Conservation (phyloP, 2,797 vertebrate genomes). For the Vultur gryphus region DNA sequence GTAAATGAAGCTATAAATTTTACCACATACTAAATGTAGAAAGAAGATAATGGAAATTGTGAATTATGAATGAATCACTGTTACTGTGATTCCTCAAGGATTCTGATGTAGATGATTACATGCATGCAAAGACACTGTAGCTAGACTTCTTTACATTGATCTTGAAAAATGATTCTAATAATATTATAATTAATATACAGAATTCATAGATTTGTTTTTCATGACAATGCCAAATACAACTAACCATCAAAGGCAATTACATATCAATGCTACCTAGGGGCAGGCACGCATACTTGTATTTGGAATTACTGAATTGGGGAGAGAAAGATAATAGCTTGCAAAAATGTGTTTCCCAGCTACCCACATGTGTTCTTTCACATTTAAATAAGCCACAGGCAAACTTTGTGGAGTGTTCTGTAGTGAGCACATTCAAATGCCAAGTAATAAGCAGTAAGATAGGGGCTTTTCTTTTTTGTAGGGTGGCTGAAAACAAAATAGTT, state of each 20-base stretch:
- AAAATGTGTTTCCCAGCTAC: constrained; percentile 29
- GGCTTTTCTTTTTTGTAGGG: neutral
- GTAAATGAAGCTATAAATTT: constrained; percentile 86
- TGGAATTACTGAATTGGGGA: constrained; percentile 5
- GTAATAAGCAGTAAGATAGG: constrained; percentile 5
- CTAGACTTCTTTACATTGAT: constrained; percentile 65
- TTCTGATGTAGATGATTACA: constrained; percentile 76
- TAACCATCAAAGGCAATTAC: constrained; percentile 41
- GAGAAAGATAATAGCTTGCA: constrained; percentile 6
- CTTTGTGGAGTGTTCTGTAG: neutral
- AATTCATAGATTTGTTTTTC: constrained; percentile 62
- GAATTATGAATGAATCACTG: constrained; percentile 86
- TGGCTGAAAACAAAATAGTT: neutral
- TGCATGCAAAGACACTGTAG: constrained; percentile 68
- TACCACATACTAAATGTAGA: constrained; percentile 75
- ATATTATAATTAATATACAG: constrained; percentile 65
- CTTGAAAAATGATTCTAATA: constrained; percentile 59
- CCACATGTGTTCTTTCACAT: constrained; percentile 58
- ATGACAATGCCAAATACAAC: constrained; percentile 44
- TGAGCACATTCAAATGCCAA: neutral
- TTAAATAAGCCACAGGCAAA: constrained; percentile 60
- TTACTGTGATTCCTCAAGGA: constrained; percentile 82
- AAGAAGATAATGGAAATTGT: constrained; percentile 82
- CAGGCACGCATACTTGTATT: constrained; percentile 17
- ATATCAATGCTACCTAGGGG: constrained; percentile 35